A percentile compares a stretch with the other conserved stretches of the same genome.
phyloP scores from a whole-genome alignment of 2,888 invertebrate genomes.

The Tromatobia lineatoria region DNA sequence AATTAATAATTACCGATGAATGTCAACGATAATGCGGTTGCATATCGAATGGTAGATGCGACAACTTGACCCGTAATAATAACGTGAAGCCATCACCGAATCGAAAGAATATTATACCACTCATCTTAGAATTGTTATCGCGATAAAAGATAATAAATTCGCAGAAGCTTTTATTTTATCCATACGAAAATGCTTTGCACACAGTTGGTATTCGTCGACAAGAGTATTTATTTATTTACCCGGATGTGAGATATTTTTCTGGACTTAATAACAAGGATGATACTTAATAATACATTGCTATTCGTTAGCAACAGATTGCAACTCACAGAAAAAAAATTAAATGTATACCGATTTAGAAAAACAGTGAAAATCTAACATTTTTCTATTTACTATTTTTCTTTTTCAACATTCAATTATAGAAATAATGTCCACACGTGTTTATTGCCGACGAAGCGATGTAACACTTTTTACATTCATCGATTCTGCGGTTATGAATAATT shows the following conservation, averaged over 20 bases:
- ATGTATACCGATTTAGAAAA: not conserved
- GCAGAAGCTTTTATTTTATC: slow-evolving; percentile 6
- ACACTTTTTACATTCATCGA: slow-evolving; percentile 1
- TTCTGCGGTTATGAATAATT: slow-evolving; percentile 22
- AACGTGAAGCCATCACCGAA: not conserved
- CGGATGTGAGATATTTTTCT: not conserved
- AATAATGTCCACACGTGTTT: not conserved
- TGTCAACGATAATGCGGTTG: no score
- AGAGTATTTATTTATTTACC: not conserved
- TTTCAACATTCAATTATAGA: not conserved
- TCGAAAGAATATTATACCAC: not conserved
- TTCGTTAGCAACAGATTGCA: not conserved
- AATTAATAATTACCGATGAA: no score
- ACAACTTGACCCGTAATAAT: not conserved
- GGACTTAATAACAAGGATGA: not conserved
- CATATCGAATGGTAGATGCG: no score
- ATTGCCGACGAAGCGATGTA: not conserved
- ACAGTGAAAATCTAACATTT: no score
- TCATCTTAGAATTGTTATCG: not conserved
- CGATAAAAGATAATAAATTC: slow-evolving; percentile 14
- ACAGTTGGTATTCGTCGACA: not conserved
- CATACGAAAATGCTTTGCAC: slow-evolving; percentile 1
- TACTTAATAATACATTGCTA: not conserved
- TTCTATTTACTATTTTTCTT: not conserved
- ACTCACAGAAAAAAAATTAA: not conserved